Base-by-base conservation (phyloP, 2,888 invertebrate genomes). In the Orthosia incerta region DNA sequence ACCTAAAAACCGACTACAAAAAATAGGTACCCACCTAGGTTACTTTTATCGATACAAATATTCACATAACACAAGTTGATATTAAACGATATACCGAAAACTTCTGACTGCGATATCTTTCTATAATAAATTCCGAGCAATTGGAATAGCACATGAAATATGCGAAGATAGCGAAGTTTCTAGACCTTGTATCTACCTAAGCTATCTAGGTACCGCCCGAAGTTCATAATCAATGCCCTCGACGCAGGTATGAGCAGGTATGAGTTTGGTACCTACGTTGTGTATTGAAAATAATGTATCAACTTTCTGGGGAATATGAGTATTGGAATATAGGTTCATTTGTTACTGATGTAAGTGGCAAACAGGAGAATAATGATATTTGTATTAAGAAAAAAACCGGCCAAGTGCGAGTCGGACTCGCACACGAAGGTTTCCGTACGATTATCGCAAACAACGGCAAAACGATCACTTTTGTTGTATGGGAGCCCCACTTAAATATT, bases 91-190 rank as follows among this genome's bases (percentile, higher is more conserved):
- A 67, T 74, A 59, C 62, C 39, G 51, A 70, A 70, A 72, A 76
- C 56, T 74, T 77, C n/a, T 61, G 60, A 46, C 73, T 62, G 50
- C 63, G 63, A 76, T 78, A 84, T 78, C 72, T 71, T 68, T 57
- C 60, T 12, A 76, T 84, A 80, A 84, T 80, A 86, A 84, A 84
- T 80, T 82, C 74, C 62, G 45, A 72, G 56, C 57, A 79, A 84
- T 84, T 76, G 82, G 77, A 70, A 82, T 70, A 72, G 69, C 64
- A 79, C 78, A 83, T 86, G 80, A 86, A 86, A 84, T 83, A 84
- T 86, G 80, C 80, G 86, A 72, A 80, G 74, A 78, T 82, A 74
- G 61, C 23, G 62, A 86, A 85, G 78, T 86, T 85, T 82, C 76
- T 80, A 86, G 85, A 86, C 83, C 74, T 75, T 57, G 53, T 77